Evolutionary conservation across 2,113 vertebrate species (phyloP), one percentile per base, ranked within the genome.

Genomic region (Malurus melanocephalus): DNA sequence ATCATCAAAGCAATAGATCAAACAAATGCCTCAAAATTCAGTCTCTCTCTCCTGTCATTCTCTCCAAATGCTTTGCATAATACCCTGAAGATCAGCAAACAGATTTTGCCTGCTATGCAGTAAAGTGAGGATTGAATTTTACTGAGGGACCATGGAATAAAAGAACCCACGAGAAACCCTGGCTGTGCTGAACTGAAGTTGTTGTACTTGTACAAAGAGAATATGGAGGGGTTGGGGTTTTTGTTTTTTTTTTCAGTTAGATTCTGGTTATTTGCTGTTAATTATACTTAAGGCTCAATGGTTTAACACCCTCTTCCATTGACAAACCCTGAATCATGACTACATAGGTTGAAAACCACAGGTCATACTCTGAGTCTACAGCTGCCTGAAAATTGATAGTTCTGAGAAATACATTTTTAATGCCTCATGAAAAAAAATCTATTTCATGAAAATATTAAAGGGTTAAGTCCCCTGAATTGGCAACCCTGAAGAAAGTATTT

Each of bases 1-100:
- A 95, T 95, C 94, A 95, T 96, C 95, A 96, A 95, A 96, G 94
- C 60, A 49, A 91, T 94, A 95, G 95, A 96, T 96, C 91, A 95
- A 96, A 96, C 91, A 93, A 95, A 94, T 91, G 93, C 91, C 89
- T 96, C 94, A 92, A 90, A 95, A 95, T 93, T 94, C 92, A 86
- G 80, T 91, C 87, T 92, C 76, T 91, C 91, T 89, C 64, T 90
- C 40, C 85, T 94, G 94, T 91, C 95, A 92, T 95, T 94, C 91
- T 92, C 66, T 90, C 76, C 89, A 92, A 91, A 96, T 92, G 91
- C 82, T 96, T 96, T 96, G 94, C 93, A 95, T 95, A 95, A 92
- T 93, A 92, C 89, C 77, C 92, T 93, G 85, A 95, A 96, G 91
- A 94, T 96, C 95, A 94, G 85, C 94, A 93, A 95, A 93, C 80